Base-by-base conservation (phyloP, 2,888 invertebrate species). In the Bedellia somnulentella region DNA sequence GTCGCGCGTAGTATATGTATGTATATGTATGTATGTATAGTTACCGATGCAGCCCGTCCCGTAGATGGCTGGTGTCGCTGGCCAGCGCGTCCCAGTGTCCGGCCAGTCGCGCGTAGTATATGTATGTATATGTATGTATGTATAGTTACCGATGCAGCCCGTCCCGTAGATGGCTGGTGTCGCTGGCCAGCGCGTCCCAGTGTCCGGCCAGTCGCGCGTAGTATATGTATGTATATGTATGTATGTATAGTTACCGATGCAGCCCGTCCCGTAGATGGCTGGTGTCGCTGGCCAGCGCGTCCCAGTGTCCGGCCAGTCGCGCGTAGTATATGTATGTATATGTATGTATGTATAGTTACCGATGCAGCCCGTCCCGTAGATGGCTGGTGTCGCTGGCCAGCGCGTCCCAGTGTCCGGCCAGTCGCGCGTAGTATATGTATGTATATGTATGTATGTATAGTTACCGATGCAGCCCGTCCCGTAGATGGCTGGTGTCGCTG, bases 371-470 rank as follows among this genome's bases (percentile, higher is more conserved):
- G 5, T 18, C 18, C 18, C 9, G 5, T 6, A 18, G 18, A 18
- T 18, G 18, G 5, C 5, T 18, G 18, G 18, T 18, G 9, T 9
- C 5, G 18, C 5, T 6, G 18, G 5, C 9, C 18, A 18, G 70
- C 27, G 88, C 89, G 64, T 93, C 93, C 92, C 97, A 98, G 59
- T 96, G 93, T 4, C 97, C 97, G 13, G 96, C 97, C 38, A 97
- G 93, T 43, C 94, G 79, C 31, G 94, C 93, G 68, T 93, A 93
- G n/a, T n/a, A n/a, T n/a, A n/a, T n/a, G n/a, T n/a, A n/a, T n/a
- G n/a, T n/a, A n/a, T n/a, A n/a, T n/a, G n/a, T n/a, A n/a, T n/a
- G n/a, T n/a, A n/a, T n/a, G n/a, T n/a, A n/a, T n/a, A n/a, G n/a
- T 18, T 5, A 18, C 18, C 18, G 5, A 18, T 18, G 5, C 5